Evolutionary conservation across 2,113 vertebrate species (phyloP), one percentile per base, ranked within the genome.

Genomic region (Sprattus sprattus): DNA sequence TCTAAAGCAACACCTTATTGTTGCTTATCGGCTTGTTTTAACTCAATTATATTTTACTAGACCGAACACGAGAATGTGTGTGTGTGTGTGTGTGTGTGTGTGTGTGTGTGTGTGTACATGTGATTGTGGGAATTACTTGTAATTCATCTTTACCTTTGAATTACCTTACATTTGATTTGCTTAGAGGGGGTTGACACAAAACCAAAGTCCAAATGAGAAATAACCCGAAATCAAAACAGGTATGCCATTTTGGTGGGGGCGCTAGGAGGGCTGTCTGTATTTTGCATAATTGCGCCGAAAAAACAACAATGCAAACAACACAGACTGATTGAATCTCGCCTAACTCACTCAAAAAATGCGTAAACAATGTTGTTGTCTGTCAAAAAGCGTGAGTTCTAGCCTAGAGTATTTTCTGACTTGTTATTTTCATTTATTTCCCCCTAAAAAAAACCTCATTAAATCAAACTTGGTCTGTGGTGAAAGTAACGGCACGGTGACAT

Each of bases 1-100:
- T 90, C 90, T 87, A 90, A 89, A 45, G 84, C 57, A 89, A 88
- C 84, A 92, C 88, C 89, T 90, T 91, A 91, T 91, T 91, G 89
- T 89, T 91, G 88, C 90, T 91, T 91, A 92, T 90, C 88, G 85
- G 78, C 83, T 85, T 84, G 54, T 88, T 89, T 88, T 90, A 87
- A 85, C 86, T 86, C 85, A 89, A 91, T 90, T 85, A 90, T 82
- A 85, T 87, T 86, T 86, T 84, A 84, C 75, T 44, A 60, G 45
- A 46, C 47, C 2, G 25, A 75, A 32, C 67, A 75, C 9, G 6
- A 32, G n/a, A 6, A 8, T 64, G 60, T 64, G 67, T 32, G 67
- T 32, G 44, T 4, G 75, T 83, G 84, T 75, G 80, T 82, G 84
- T 86, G 67, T 32, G 60, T 80, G 13, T 44, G 45, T 32, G 20